Evolutionary conservation across 2,888 invertebrate species (phyloP).

Genomic region (Cosmia pyralina): DNA sequence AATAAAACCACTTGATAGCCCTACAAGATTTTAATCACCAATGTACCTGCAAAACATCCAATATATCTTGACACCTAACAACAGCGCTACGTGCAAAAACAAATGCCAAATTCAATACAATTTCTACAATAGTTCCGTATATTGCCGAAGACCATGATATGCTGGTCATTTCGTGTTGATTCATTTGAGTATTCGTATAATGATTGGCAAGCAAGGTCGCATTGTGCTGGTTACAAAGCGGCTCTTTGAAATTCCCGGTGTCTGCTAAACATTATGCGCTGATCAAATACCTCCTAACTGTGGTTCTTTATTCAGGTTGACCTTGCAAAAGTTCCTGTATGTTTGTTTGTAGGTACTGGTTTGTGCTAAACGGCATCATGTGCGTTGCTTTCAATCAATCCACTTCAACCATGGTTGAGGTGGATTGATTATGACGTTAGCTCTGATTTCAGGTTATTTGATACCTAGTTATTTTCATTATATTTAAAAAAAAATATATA

Average conservation of each 20-base stretch:
- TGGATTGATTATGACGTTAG: no score
- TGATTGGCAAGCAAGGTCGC: conserved; percentile 60
- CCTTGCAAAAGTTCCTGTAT: conserved; percentile 43
- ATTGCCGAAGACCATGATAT: conserved; percentile 5
- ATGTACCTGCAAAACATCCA: conserved; percentile 11
- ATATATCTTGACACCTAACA: conserved; percentile 14
- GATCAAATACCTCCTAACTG: conserved; percentile 44
- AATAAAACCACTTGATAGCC: conserved; percentile 30
- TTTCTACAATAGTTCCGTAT: conserved; percentile 1
- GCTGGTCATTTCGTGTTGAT: conserved; percentile 18
- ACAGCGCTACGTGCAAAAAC: conserved; percentile 8
- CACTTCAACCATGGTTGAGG: no score
- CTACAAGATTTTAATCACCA: conserved; percentile 23
- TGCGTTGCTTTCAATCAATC: no score
- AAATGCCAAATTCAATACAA: conserved; percentile 14
- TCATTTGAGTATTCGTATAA: conserved; percentile 40
- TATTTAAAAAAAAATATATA: no score
- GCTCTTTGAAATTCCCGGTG: conserved; percentile 46
- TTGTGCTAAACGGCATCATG: background rate
- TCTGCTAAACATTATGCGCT: conserved; percentile 54
- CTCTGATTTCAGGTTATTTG: background rate
- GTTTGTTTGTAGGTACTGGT: background rate
- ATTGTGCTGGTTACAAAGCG: conserved; percentile 53
- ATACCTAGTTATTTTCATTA: no score
- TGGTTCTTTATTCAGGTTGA: conserved; percentile 43